A percentile compares a stretch with the other conserved stretches of the same genome.
Conservation (phyloP, 2,888 invertebrate species). For the Synergus japonicus region DNA sequence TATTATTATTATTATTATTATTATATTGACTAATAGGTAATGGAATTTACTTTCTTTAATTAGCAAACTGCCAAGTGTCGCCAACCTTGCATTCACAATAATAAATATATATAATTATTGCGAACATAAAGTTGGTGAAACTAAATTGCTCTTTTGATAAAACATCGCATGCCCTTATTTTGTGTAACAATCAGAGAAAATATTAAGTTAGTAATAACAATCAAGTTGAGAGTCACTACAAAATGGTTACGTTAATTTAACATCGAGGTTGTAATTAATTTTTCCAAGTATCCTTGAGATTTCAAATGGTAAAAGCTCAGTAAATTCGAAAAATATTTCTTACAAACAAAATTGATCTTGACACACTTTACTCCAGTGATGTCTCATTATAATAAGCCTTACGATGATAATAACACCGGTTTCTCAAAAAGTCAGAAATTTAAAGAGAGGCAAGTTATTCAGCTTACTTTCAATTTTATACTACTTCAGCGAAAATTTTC, state of each 20-base stretch:
- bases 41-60: no score
- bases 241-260: conserved; percentile 13
- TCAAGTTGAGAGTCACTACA: not conserved
- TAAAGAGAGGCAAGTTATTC: not conserved
- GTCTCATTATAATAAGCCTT: not conserved
- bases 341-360: not conserved
- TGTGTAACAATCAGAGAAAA: not conserved
- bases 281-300: conserved; percentile 17
- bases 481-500: conserved; percentile 10
- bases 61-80: no score
- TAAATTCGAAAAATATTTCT: not conserved
- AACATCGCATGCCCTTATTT: no score
- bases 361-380: not conserved
- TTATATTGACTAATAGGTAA: no score
- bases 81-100: no score
- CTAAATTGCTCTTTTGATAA: no score
- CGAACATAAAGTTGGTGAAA: no score
- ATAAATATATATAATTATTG: no score
- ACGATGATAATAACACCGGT: not conserved
- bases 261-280: conserved; percentile 13
- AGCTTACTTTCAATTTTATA: not conserved
- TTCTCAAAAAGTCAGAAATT: not conserved
- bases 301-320: not conserved
- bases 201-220: not conserved
- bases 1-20: no score